Evolutionary conservation across 1,140 invertebrate species (phyloP), one percentile per base, ranked within the genome.

Genomic region (Bombus vancouverensis): DNA sequence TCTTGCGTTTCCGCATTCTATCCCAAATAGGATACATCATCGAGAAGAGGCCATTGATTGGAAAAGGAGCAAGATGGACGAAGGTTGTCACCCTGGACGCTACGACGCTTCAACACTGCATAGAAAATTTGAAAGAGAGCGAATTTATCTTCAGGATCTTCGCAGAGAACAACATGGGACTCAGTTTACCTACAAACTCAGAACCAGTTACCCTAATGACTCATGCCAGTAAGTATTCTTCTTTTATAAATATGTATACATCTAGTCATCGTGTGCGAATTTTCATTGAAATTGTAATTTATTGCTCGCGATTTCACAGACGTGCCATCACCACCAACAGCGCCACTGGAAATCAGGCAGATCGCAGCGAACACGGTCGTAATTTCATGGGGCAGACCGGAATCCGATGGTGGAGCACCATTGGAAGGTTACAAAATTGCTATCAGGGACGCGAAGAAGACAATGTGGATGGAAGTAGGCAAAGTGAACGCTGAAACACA

Each of bases 391-490:
- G 98, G 98, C 80, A 97, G 97, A 84, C 98, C 98, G 13, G 98
- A 99, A 95, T 97, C 96, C 90, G 98, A 99, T 95, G 99, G 99
- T 71, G 98, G 98, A 72, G 97, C 98, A 59, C 98, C 98, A 25
- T 95, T 99, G 70, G 96, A 98, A 89, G 97, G 97, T 39, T 99
- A 99, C 94, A 98, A 98, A 90, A 97, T 99, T 88, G 98, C 98
- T 22, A 98, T 99, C 79, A 96, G 98, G 90, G 99, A 99, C 93
- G 96, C 97, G 65, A 97, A 97, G 92, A 98, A 98, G 93, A 98
- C 98, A 8, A 99, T 99, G 98, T 99, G 98, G 98, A 99, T 99
- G 96, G 98, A 99, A 96, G 98, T 99, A 73, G 98, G 98, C 28
- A 96, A 97, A 91, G 98, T 98, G 15, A 96, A 96, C 87, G 97